A percentile compares a stretch with the other conserved stretches of the same genome.
phyloP scores from a whole-genome alignment of 2,888 invertebrate species.

The Agrochola circellaris region DNA sequence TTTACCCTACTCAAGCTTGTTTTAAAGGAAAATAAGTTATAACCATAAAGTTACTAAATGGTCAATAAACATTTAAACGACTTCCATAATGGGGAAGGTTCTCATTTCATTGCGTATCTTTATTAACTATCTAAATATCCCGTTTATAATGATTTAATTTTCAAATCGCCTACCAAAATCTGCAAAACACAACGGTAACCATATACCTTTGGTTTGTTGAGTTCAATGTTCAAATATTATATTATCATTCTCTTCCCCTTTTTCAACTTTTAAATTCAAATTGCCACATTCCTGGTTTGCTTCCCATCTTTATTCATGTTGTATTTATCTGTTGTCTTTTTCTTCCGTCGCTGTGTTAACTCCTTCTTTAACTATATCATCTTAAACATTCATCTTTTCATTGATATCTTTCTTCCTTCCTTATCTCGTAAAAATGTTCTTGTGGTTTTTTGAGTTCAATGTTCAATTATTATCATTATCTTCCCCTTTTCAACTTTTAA shows the following conservation, averaged over 20 bases:
- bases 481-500: background rate
- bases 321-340: too few relatives aligned
- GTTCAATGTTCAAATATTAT: too few relatives aligned
- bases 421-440: too few relatives aligned
- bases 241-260: background rate
- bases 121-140: conserved; percentile 20
- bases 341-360: too few relatives aligned
- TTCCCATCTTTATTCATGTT: background rate
- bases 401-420: too few relatives aligned
- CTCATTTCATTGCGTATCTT: conserved; percentile 4
- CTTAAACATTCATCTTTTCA: background rate
- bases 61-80: background rate
- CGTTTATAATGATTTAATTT: background rate
- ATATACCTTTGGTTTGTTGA: too few relatives aligned
- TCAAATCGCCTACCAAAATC: background rate
- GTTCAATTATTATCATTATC: too few relatives aligned
- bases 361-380: background rate
- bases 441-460: too few relatives aligned
- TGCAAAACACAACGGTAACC: background rate
- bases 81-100: background rate
- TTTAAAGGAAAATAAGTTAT: background rate
- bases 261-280: too few relatives aligned
- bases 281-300: background rate
- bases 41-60: conserved; percentile 3
- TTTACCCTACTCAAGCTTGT: background rate